Evolutionary conservation across 2,888 invertebrate species (phyloP), one percentile per base, ranked within the genome.

Genomic region (Phoronis australis): DNA sequence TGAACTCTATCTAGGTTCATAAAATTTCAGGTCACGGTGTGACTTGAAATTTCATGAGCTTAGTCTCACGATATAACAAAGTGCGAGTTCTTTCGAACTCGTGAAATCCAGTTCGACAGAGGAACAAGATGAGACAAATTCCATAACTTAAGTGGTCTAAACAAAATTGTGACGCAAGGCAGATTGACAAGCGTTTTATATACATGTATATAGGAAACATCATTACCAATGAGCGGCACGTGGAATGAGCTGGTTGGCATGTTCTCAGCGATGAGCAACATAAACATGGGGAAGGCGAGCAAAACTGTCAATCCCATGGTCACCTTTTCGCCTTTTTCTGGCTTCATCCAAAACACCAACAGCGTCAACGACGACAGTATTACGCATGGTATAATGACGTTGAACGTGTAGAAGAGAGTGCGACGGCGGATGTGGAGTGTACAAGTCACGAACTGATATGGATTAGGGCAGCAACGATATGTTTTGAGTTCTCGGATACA

Each of bases 311-410:
- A 77, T 20, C 82, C 82, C 2, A 82, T 69, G 5, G 80, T 81
- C 35, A 82, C 79, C 61, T 82, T 82, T 66, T 82, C 81, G 1
- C 81, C 81, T 3, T 77, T 78, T 56, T 81, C 81, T 1, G 81
- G 81, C 2, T 81, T 81, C 41, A 81, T 66, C 53, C 79, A 77
- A 65, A 81, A 81, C 9, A 80, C 81, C 5, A 82, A 75, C 44
- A 82, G 69, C 1, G 82, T 82, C 42, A 82, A 68, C 83, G 88
- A 49, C 77, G 81, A 43, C 89, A 82, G 80, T 81, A 82, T 81
- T 56, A 81, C 79, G 61, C 82, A 82, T 4, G 82, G 82, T 57
- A 82, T 79, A 25, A 82, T 79, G 27, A 82, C 79, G 66, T 82
- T 82, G 72, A 81, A 81, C 71, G 80, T 76, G 61, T 74, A 75